These are phyloP conservation scores for Leptoteleia sp. DNA, from an alignment of 1,140 invertebrate species.

Conservation along the genomic window DNA sequence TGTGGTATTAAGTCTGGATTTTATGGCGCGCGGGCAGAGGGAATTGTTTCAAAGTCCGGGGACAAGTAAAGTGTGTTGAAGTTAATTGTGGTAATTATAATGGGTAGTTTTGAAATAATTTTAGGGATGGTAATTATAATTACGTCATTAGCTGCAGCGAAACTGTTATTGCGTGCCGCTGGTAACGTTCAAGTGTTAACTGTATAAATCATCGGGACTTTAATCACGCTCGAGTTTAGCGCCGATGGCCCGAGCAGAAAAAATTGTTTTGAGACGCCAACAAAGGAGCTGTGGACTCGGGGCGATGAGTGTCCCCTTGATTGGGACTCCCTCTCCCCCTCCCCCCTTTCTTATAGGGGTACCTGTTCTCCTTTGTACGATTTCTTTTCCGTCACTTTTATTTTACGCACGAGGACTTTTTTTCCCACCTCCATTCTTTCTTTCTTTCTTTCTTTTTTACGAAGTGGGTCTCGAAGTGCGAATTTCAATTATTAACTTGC, in stretches of 20 bases:
- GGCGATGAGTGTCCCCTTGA: background rate
- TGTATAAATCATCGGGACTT: conserved; percentile 37
- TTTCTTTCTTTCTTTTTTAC: too few species aligned
- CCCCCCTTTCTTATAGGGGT: too few species aligned
- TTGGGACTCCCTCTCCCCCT: too few species aligned
- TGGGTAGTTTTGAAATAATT: conserved; percentile 66
- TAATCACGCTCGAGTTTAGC: conserved; percentile 11
- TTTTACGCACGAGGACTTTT: too few species aligned
- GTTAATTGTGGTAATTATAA: conserved; percentile 67
- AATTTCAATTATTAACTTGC: conserved; percentile 12
- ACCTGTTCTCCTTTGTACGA: too few species aligned
- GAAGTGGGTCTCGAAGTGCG: too few species aligned
- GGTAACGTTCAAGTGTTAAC: conserved; percentile 35
- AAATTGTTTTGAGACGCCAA: conserved; percentile 16
- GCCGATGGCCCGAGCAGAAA: conserved; percentile 2
- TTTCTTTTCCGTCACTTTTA: background rate
- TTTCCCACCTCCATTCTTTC: too few species aligned
- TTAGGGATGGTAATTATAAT: conserved; percentile 62
- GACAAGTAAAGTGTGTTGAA: conserved; percentile 65
- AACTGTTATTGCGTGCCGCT: conserved; percentile 52
- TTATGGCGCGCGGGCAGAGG: conserved; percentile 55
- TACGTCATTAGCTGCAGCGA: conserved; percentile 53
- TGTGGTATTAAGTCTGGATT: conserved; percentile 64
- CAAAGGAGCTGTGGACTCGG: background rate
- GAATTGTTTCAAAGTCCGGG: conserved; percentile 61